Evolutionary conservation across 2,888 invertebrate species (phyloP).

Genomic region (Ochropleura leucogaster): DNA sequence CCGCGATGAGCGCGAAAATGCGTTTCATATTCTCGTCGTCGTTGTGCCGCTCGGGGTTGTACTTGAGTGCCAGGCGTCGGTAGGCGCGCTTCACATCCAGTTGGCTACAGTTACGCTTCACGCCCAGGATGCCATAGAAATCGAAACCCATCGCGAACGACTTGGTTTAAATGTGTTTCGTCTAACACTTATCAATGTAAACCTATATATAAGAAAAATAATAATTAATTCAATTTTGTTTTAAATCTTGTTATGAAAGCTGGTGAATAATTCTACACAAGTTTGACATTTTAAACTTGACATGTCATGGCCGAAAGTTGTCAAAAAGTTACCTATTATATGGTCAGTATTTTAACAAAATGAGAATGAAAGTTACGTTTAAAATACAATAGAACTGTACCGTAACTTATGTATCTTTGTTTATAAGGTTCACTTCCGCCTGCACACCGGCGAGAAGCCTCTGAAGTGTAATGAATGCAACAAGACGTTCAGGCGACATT

Average conservation of each 20-base stretch:
- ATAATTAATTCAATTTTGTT: constrained; percentile 1
- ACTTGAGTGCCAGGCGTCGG: constrained; percentile 89
- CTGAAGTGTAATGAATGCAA: constrained; percentile 87
- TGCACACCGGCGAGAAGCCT: constrained; percentile 89
- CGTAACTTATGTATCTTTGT: not conserved
- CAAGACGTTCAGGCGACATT: constrained; percentile 88
- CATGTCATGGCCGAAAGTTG: not conserved
- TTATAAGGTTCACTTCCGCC: constrained; percentile 85
- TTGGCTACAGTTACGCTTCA: constrained; percentile 92
- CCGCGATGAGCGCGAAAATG: constrained; percentile 92
- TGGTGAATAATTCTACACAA: not conserved
- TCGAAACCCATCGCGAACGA: constrained; percentile 91
- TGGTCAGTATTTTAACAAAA: constrained; percentile 11
- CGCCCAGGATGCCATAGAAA: constrained; percentile 94
- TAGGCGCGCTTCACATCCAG: constrained; percentile 94
- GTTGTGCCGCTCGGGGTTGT: constrained; percentile 90
- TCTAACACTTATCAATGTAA: not conserved
- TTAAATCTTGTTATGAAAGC: not conserved
- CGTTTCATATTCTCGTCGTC: constrained; percentile 85
- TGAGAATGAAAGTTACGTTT: not conserved
- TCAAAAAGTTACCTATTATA: not conserved
- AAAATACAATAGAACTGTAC: not conserved
- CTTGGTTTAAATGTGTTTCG: not conserved
- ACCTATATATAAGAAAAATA: constrained; percentile 13
- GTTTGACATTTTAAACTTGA: constrained; percentile 16